These are phyloP conservation scores for Muscina levida DNA, from an alignment of 2,888 invertebrate genomes.

Conservation along the genomic window DNA sequence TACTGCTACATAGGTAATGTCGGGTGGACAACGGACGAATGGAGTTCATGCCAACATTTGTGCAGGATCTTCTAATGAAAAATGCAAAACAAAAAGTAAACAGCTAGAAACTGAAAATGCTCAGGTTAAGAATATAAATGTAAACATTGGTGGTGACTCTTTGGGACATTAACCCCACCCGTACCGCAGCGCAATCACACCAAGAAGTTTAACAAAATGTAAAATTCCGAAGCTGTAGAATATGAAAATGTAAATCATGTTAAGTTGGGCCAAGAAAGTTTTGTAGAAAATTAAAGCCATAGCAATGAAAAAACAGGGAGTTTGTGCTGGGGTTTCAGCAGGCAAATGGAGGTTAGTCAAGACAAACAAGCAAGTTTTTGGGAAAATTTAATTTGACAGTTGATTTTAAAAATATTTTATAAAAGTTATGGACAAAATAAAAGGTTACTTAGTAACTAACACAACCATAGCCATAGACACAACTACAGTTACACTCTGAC, in stretches of 20 bases:
- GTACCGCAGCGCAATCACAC: background rate
- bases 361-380: no score
- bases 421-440: no score
- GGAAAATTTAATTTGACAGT: no score
- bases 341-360: no score
- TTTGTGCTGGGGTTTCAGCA: no score
- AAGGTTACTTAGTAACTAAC: no score
- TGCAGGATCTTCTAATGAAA: conserved; percentile 3
- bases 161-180: no score
- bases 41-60: background rate
- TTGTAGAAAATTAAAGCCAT: background rate
- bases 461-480: no score
- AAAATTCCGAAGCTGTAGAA: background rate
- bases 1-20: no score
- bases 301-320: background rate
- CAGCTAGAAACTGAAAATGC: background rate
- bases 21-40: background rate
- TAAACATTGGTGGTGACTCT: background rate
- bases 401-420: no score
- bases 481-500: no score
- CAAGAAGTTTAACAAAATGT: background rate
- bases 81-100: background rate
- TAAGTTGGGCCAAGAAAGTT: background rate
- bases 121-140: background rate
- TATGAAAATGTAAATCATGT: background rate